A percentile compares a stretch with the other conserved stretches of the same genome.
Conservation (phyloP, 2,797 vertebrate species). For the Taenioides sp. region DNA sequence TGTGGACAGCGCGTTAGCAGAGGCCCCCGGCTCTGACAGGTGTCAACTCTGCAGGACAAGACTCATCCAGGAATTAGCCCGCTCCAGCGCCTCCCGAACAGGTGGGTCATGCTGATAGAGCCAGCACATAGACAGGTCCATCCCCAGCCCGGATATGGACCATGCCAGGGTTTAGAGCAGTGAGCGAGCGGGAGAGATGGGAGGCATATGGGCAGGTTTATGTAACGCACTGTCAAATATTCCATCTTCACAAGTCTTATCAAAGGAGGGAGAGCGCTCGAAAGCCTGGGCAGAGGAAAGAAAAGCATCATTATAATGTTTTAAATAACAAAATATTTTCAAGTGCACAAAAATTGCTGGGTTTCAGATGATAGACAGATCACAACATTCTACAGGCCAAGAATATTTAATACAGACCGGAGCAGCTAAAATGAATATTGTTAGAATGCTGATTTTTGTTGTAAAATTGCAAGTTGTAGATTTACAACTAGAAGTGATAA, state of each 20-base stretch:
- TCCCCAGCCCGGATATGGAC: background rate
- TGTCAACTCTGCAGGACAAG: constrained; percentile 3
- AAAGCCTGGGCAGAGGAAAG: background rate
- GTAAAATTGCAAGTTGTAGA: no score
- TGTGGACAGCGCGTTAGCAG: background rate
- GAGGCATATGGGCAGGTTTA: background rate
- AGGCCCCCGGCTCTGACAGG: background rate
- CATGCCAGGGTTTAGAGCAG: background rate
- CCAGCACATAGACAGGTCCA: constrained; percentile 2
- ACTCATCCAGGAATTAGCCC: constrained; percentile 8
- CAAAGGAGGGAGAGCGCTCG: background rate
- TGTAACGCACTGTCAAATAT: background rate
- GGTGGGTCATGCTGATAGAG: constrained; percentile 8
- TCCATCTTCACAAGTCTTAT: background rate
- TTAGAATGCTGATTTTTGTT: no score
- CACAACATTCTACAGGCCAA: no score
- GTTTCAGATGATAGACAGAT: no score
- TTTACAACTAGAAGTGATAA: no score
- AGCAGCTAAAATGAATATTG: no score
- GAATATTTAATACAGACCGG: no score
- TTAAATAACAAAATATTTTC: no score
- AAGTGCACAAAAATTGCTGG: no score
- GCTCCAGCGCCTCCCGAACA: background rate
- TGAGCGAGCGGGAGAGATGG: background rate
- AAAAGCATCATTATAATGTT: no score